Conservation (phyloP, 30 jellyfish, hydroid and myxozoan genomes). For the Haliclystus octoradiatus region DNA sequence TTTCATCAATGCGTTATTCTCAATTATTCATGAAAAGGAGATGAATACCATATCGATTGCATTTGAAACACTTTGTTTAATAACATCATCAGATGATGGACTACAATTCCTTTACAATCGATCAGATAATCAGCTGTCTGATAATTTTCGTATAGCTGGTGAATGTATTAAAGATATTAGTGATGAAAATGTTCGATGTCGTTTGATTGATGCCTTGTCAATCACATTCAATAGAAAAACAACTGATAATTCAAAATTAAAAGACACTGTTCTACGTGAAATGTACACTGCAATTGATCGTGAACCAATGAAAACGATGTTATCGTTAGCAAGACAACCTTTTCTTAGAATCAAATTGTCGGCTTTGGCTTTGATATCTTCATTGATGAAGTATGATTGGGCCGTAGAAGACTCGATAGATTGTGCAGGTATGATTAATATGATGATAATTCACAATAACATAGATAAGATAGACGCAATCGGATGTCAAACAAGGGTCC, state of each 20-base stretch:
- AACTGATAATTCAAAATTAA: not conserved
- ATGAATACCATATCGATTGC: not conserved
- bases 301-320: not conserved
- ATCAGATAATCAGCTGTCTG: not conserved
- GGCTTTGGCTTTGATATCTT: not conserved
- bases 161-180: not conserved
- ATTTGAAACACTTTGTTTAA: not conserved
- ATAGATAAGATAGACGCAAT: no score
- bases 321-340: not conserved
- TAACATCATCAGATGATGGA: not conserved
- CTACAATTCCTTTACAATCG: not conserved
- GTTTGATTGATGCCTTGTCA: not conserved
- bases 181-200: not conserved
- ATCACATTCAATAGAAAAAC: not conserved
- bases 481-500: no score
- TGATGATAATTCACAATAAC: no score
- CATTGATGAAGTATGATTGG: not conserved
- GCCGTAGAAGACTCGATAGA: not conserved
- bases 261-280: not conserved
- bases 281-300: not conserved
- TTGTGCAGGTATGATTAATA: constrained; percentile 3
- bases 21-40: not conserved
- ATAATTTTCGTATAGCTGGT: not conserved
- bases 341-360: not conserved
- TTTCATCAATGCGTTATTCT: not conserved